These are phyloP conservation scores for Stigmatopora nigra DNA, from an alignment of 2,113 vertebrate genomes.

Conservation along the genomic window DNA sequence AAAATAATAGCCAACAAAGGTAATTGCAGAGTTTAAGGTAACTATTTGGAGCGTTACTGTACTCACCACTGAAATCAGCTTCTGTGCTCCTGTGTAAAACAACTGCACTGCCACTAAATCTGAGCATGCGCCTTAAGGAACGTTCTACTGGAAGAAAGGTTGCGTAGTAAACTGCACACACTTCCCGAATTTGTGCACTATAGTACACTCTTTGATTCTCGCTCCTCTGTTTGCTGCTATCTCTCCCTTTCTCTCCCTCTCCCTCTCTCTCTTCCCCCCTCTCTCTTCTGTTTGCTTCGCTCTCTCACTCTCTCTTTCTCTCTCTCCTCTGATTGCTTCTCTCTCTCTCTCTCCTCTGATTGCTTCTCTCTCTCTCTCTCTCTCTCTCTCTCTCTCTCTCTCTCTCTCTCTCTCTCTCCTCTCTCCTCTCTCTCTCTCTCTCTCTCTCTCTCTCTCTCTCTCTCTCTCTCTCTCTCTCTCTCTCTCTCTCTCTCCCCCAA, in stretches of 20 bases:
- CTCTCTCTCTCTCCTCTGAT: no score
- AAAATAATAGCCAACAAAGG: constrained; percentile 20
- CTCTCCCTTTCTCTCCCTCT: neutral
- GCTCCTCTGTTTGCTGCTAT: constrained; percentile 9
- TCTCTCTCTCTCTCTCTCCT: no score
- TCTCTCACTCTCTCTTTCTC: no score
- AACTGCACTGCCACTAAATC: constrained; percentile 51
- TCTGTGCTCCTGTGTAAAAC: constrained; percentile 35
- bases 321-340: no score
- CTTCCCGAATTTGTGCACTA: constrained; percentile 14
- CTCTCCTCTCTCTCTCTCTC: no score
- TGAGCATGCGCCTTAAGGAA: constrained; percentile 59
- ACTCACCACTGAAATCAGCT: constrained; percentile 62
- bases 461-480: no score
- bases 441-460: no score
- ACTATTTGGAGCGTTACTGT: constrained; percentile 20
- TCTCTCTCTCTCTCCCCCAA: no score
- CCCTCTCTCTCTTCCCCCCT: neutral
- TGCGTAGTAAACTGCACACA: constrained; percentile 10
- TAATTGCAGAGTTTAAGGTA: neutral
- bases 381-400: no score
- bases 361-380: no score
- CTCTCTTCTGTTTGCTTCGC: no score
- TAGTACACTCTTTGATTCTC: constrained; percentile 20
- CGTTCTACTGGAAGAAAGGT: constrained; percentile 12